phyloP scores from a whole-genome alignment of 2,797 vertebrate species.

The Dendrocincla fuliginosa region DNA sequence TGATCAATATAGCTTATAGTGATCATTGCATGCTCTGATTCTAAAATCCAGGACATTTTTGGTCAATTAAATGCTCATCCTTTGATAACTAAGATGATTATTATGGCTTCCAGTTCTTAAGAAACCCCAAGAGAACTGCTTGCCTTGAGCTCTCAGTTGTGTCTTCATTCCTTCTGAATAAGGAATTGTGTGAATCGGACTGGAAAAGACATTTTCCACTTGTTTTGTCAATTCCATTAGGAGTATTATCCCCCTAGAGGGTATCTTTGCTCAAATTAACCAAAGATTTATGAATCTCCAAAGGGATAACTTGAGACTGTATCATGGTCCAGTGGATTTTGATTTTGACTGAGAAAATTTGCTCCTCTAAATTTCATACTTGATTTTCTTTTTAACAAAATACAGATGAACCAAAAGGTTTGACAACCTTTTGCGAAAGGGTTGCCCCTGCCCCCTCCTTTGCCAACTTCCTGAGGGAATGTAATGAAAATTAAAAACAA shows the following conservation, averaged over 20 bases:
- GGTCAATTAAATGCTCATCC: background rate
- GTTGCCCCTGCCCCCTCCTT: fast-evolving
- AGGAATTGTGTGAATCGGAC: background rate
- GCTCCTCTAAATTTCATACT: background rate
- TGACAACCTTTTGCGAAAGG: background rate
- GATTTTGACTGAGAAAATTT: background rate
- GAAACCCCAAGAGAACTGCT: background rate
- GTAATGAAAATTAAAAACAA: background rate
- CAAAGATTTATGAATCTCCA: background rate
- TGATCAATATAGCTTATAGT: background rate
- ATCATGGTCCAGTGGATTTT: background rate
- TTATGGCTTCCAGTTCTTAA: background rate
- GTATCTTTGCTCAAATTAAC: background rate
- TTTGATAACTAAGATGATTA: conserved; percentile 6
- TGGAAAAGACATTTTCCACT: background rate
- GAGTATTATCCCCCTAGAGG: background rate
- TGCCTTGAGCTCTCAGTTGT: background rate
- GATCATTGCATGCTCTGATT: background rate
- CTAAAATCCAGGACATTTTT: background rate
- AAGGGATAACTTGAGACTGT: background rate
- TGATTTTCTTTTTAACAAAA: background rate
- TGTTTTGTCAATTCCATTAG: conserved; percentile 11
- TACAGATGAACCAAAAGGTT: background rate
- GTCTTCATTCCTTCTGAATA: background rate
- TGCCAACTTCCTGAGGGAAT: background rate